These are phyloP conservation scores for Burhinus oedicnemus DNA, from an alignment of 2,113 vertebrate genomes.

Conservation along the genomic window DNA sequence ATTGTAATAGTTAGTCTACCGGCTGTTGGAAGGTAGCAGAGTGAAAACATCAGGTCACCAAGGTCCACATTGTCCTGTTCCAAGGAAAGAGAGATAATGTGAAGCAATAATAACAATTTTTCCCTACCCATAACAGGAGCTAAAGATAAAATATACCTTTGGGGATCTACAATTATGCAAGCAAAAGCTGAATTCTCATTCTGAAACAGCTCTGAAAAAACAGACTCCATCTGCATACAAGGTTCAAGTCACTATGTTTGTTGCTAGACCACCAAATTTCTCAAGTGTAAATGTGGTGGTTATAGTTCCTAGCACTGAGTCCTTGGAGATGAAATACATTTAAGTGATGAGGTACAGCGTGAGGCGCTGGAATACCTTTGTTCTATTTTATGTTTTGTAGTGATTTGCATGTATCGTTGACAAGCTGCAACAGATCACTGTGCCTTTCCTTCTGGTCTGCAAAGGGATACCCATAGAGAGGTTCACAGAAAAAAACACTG, in stretches of 20 bases:
- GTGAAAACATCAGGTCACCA: constrained; percentile 98
- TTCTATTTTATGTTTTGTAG: background rate
- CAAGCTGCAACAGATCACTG: background rate
- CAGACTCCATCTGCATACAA: background rate
- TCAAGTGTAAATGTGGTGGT: background rate
- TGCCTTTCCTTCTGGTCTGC: background rate
- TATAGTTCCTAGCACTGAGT: background rate
- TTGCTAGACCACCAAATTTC: background rate
- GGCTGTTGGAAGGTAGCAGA: constrained; percentile 97
- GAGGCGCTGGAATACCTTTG: background rate
- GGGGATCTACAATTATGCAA: background rate
- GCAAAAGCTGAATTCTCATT: background rate
- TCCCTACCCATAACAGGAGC: background rate
- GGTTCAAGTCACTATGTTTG: background rate
- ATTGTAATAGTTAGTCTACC: constrained; percentile 97
- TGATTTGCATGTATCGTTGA: background rate
- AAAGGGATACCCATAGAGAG: background rate
- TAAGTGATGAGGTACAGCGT: background rate
- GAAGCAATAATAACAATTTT: background rate
- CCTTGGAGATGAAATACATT: background rate
- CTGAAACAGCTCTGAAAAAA: background rate
- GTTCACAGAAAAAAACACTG: background rate
- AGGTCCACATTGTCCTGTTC: constrained; percentile 96
- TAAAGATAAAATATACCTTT: background rate
- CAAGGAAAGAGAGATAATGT: constrained; percentile 22